Evolutionary conservation across 2,888 invertebrate species (phyloP).

Genomic region (Chloromyia formosa): DNA sequence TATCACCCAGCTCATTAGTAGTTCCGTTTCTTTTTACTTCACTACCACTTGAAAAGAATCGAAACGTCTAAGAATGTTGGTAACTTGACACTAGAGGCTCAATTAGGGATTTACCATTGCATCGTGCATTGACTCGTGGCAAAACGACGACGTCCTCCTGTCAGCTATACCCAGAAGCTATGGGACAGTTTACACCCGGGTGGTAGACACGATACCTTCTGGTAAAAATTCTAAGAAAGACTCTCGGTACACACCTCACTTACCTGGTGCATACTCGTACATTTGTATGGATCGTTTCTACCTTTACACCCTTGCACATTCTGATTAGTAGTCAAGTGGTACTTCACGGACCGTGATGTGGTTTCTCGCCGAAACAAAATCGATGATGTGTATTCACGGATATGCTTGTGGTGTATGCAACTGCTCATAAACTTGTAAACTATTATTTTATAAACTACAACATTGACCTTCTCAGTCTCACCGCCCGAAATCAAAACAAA

Average conservation of each 20-base stretch:
- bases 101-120: neutral
- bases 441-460: too few relatives aligned
- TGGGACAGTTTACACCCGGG: too few relatives aligned
- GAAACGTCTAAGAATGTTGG: neutral
- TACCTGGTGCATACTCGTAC: too few relatives aligned
- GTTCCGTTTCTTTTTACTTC: too few relatives aligned
- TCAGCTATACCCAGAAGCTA: neutral
- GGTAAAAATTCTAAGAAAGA: too few relatives aligned
- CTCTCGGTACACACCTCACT: too few relatives aligned
- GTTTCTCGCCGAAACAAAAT: neutral
- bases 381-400: neutral
- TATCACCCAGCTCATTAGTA: too few relatives aligned
- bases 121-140: neutral
- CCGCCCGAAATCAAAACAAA: conserved; percentile 36
- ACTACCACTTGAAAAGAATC: too few relatives aligned
- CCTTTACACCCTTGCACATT: neutral
- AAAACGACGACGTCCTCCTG: neutral
- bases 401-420: neutral
- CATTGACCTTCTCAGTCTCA: conserved; percentile 33
- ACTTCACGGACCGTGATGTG: neutral
- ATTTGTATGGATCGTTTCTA: neutral
- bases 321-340: conserved; percentile 7
- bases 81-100: neutral
- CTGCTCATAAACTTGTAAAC: neutral
- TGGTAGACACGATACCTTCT: too few relatives aligned